A percentile compares a stretch with the other conserved stretches of the same genome.
Conservation (phyloP, 2,888 invertebrate species). For the Synergus umbraculus region DNA sequence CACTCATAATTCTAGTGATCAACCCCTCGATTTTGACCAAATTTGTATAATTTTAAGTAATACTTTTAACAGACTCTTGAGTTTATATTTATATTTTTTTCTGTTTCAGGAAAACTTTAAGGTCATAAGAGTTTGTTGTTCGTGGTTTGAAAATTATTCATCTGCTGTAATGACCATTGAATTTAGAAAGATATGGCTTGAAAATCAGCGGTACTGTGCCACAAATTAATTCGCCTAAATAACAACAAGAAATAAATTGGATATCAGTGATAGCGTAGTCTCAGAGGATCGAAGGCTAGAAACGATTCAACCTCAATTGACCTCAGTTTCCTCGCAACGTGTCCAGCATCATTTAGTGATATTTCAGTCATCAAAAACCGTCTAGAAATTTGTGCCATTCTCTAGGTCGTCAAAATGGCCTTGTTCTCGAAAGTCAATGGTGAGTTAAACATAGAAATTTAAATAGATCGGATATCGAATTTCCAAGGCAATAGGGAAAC, state of each 20-base stretch:
- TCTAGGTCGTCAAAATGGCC: constrained; percentile 21
- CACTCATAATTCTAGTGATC: no score
- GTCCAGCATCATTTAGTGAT: background rate
- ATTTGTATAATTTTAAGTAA: no score
- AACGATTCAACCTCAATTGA: background rate
- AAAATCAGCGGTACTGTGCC: background rate
- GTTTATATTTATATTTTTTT: background rate
- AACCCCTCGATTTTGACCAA: no score
- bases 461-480: constrained; percentile 4
- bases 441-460: constrained; percentile 13
- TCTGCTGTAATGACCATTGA: constrained; percentile 1
- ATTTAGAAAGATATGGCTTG: background rate
- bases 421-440: constrained; percentile 37
- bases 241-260: background rate
- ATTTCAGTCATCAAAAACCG: background rate
- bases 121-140: background rate
- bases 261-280: background rate
- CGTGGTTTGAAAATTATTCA: no score
- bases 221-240: constrained; percentile 9
- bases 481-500: background rate
- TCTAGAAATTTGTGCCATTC: background rate
- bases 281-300: background rate
- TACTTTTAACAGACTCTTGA: no score
- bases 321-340: no score
- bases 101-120: background rate